Percentiles rank a stretch among this genome's conserved stretches.
Conservation (phyloP, 2,888 invertebrate genomes). For the Drosophila pullipes region DNA sequence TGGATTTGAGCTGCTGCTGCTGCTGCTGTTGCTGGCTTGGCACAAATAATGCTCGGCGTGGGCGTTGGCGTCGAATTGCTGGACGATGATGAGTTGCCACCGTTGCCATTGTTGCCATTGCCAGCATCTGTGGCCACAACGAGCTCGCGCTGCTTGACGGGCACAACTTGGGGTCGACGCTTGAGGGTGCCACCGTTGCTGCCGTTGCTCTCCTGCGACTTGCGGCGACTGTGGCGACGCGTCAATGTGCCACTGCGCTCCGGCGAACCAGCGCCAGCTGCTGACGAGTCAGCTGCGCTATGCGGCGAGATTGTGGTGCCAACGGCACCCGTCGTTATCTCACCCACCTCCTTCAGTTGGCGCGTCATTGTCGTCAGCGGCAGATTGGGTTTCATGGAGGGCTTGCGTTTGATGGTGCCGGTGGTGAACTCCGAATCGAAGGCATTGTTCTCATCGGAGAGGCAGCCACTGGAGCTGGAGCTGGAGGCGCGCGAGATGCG, state of each 20-base stretch:
- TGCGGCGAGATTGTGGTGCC: conserved; percentile 8
- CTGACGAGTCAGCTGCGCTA: conserved; percentile 10
- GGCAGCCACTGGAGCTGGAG: conserved; percentile 94
- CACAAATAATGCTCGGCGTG: conserved; percentile 84
- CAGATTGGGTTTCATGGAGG: conserved; percentile 95
- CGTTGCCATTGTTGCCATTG: conserved; percentile 21
- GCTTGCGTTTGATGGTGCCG: conserved; percentile 96
- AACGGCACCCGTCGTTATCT: conserved; percentile 86
- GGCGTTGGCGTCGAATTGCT: conserved; percentile 85
- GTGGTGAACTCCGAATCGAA: conserved; percentile 92
- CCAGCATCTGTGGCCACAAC: conserved; percentile 42
- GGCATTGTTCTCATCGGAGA: conserved; percentile 91
- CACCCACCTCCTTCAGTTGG: conserved; percentile 94
- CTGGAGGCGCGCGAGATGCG: conserved; percentile 91
- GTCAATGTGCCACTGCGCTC: conserved; percentile 88
- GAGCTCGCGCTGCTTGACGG: conserved; percentile 3
- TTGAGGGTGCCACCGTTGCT: conserved; percentile 84
- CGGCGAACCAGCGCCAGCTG: conserved; percentile 84
- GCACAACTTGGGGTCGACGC: conserved; percentile 69
- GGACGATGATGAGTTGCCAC: conserved; percentile 78
- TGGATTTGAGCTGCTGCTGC: background rate
- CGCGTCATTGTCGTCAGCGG: conserved; percentile 96
- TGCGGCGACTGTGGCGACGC: conserved; percentile 86
- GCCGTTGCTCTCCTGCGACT: conserved; percentile 85
- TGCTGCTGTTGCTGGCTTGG: conserved; percentile 65